Evolutionary conservation across 2,113 vertebrate genomes (phyloP).

Genomic region (Hoplias malabaricus): DNA sequence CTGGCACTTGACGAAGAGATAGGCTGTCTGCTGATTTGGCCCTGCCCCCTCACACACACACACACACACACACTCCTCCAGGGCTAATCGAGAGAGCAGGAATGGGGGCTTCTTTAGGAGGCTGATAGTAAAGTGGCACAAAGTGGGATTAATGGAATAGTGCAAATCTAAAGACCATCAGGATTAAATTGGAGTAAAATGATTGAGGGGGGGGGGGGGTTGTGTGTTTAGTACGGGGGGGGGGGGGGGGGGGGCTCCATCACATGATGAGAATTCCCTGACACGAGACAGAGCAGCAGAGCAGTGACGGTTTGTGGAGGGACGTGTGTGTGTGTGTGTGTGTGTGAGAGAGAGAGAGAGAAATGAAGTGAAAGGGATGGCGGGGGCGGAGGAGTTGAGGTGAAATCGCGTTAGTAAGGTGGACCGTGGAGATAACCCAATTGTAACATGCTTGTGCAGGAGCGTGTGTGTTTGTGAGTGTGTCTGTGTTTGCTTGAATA

Average conservation of each 20-base stretch:
- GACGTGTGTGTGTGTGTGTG: conserved; percentile 3
- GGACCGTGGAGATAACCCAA: conserved; percentile 41
- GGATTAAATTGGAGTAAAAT: conserved; percentile 51
- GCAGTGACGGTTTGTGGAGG: background rate
- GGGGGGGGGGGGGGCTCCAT: background rate
- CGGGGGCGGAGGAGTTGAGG: background rate
- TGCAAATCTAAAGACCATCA: conserved; percentile 54
- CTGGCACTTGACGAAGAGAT: conserved; percentile 5
- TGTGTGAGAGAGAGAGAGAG: conserved; percentile 12
- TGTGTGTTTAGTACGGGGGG: conserved; percentile 1
- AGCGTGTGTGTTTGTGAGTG: conserved; percentile 6
- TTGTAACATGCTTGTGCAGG: background rate
- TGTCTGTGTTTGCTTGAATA: conserved; percentile 32
- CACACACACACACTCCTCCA: conserved; percentile 2
- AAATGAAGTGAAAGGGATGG: conserved; percentile 29
- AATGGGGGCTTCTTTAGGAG: conserved; percentile 5
- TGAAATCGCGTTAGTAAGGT: conserved; percentile 43
- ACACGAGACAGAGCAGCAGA: conserved; percentile 1
- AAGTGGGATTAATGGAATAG: conserved; percentile 52
- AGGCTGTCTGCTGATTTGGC: conserved; percentile 30
- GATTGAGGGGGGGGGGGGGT: conserved; percentile 25
- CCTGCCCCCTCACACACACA: background rate
- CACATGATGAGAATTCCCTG: conserved; percentile 29
- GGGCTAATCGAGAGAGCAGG: conserved; percentile 25
- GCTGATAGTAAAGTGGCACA: conserved; percentile 43